Evolutionary conservation across 2,888 invertebrate species (phyloP).

Genomic region (Odontomyia ornata): DNA sequence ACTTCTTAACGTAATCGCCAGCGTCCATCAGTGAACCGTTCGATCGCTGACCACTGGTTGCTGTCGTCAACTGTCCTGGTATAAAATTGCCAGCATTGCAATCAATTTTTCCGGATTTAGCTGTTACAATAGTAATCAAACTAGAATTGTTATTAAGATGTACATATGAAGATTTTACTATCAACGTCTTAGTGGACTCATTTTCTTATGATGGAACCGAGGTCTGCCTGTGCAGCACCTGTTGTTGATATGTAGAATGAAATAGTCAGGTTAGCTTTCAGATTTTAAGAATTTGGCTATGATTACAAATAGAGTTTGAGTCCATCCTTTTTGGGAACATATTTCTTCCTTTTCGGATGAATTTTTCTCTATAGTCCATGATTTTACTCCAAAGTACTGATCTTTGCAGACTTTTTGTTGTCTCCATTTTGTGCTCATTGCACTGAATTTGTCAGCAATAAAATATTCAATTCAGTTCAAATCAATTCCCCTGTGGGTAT

Average conservation of each 20-base stretch:
- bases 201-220: too few species aligned
- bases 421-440: too few species aligned
- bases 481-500: not conserved
- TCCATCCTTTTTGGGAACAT: too few species aligned
- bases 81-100: not conserved
- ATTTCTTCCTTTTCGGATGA: too few species aligned
- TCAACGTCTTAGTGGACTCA: not conserved
- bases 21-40: not conserved
- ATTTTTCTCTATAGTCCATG: too few species aligned
- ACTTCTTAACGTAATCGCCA: not conserved
- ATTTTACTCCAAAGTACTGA: too few species aligned
- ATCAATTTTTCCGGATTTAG: slow-evolving; percentile 27
- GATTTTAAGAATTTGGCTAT: too few species aligned
- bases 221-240: too few species aligned
- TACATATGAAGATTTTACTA: slow-evolving; percentile 11
- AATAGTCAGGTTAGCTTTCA: too few species aligned
- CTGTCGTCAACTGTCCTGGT: not conserved
- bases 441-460: not conserved
- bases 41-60: not conserved
- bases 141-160: slow-evolving; percentile 11
- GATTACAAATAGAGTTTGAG: too few species aligned
- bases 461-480: not conserved
- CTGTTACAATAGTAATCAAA: not conserved
- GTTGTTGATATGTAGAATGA: too few species aligned
- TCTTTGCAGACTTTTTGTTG: too few species aligned